Evolutionary conservation across 2,797 vertebrate genomes (phyloP).

Genomic region (Brachyrhaphis roseni): DNA sequence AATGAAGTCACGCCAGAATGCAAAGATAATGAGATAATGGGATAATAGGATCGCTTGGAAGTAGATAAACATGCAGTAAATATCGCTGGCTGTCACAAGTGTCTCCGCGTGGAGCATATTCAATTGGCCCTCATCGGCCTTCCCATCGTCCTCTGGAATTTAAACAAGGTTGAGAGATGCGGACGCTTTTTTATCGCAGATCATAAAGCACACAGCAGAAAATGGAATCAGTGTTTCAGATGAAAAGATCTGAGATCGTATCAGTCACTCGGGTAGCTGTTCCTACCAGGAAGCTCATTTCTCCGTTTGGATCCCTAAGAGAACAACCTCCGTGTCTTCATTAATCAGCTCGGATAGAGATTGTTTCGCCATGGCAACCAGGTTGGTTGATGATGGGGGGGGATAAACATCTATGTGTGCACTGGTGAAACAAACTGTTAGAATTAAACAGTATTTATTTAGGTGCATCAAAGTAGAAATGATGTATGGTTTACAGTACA

Average conservation of each 20-base stretch:
- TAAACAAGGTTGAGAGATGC: slow-evolving; percentile 32
- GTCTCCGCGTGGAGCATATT: slow-evolving; percentile 39
- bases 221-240: slow-evolving; percentile 12
- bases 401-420: background rate
- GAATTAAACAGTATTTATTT: background rate
- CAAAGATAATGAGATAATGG: slow-evolving; percentile 80
- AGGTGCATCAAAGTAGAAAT: background rate
- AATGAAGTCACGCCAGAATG: slow-evolving; percentile 81
- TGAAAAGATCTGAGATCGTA: slow-evolving; percentile 7
- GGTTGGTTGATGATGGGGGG: background rate
- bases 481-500: background rate
- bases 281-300: background rate
- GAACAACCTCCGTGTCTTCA: background rate
- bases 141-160: slow-evolving; percentile 43
- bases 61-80: slow-evolving; percentile 89
- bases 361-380: background rate
- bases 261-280: background rate
- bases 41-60: slow-evolving; percentile 86
- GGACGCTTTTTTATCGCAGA: background rate
- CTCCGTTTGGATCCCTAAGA: background rate
- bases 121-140: slow-evolving; percentile 57
- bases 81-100: slow-evolving; percentile 56
- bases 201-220: background rate
- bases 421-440: background rate
- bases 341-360: background rate